A percentile compares a stretch with the other conserved stretches of the same genome.
Evolutionary conservation across 2,113 vertebrate species (phyloP).

Genomic region (Theristicus caerulescens): DNA sequence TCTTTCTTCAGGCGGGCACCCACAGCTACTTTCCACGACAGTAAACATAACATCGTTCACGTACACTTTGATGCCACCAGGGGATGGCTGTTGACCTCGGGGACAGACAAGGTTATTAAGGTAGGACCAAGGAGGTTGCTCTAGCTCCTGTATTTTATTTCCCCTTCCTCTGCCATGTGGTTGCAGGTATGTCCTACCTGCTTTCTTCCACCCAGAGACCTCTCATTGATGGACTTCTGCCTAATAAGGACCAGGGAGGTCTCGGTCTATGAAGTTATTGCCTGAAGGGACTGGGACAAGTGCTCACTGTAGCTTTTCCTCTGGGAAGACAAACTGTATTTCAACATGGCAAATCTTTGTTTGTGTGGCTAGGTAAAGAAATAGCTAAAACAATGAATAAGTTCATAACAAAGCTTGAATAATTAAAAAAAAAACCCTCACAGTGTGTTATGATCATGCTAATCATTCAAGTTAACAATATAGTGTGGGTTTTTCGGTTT

Average conservation of each 20-base stretch:
- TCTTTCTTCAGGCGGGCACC: constrained; percentile 84
- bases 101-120: constrained; percentile 95
- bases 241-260: neutral
- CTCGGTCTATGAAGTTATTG: neutral
- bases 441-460: neutral
- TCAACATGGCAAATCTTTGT: neutral
- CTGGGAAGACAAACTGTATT: neutral
- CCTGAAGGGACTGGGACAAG: neutral
- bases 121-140: constrained; percentile 62
- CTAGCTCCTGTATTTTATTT: neutral
- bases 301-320: neutral
- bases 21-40: constrained; percentile 96
- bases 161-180: neutral
- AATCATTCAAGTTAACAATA: neutral
- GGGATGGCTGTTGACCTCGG: constrained; percentile 91
- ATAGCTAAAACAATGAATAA: neutral
- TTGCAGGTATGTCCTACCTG: neutral
- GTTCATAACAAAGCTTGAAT: neutral
- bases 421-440: neutral
- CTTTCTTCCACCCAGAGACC: neutral
- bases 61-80: constrained; percentile 95
- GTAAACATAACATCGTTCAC: constrained; percentile 90
- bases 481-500: neutral
- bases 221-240: neutral
- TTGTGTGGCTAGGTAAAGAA: neutral